Evolutionary conservation across 1,140 invertebrate genomes (phyloP), one percentile per base, ranked within the genome.

Genomic region (Drosophila pallidifrons): DNA sequence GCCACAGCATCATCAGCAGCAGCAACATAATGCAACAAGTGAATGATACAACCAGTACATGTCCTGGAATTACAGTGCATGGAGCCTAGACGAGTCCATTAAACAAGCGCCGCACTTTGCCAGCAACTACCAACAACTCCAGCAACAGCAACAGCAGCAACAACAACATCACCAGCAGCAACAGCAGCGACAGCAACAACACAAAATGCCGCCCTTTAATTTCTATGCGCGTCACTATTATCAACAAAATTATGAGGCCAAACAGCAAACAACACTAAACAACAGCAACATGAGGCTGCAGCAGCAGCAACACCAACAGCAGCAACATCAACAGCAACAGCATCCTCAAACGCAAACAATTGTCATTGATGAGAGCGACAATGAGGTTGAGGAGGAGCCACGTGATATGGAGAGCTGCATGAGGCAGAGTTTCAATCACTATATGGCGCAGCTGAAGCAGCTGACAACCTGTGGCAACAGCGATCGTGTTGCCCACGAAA

Each of bases 1-100:
- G 76, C 79, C 79, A 30, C 82, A 91, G 41, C 91, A 92, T 63
- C 80, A 81, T 43, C 88, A 87, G 67, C 91, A 75, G 82, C 82
- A 87, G 81, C 88, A 91, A 38, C 85, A 91, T 25, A 92, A 92
- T 75, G 72, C 89, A 58, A 91, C 91, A 78, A 86, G 80, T 68
- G 92, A 92, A 92, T 92, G 92, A 92, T 92, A 92, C 66, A 87
- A 78, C 76, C 89, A 91, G 79, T 91, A 80, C 71, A 55, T 91
- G 75, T 75, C 79, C 80, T 92, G 91, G 90, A 91, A 92, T 65
- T 89, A 81, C 75, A 75, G 68, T 64, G 65, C 75, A 65, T 92
- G 91, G 91, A 89, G 82, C 55, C 57, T 71, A 45, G 82, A 92
- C 46, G 86, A 92, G 35, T 69, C 80, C 82, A 66, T 65, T 35